Base-by-base conservation (phyloP, 1,140 invertebrate genomes). In the Gonatopus flavifemur region DNA sequence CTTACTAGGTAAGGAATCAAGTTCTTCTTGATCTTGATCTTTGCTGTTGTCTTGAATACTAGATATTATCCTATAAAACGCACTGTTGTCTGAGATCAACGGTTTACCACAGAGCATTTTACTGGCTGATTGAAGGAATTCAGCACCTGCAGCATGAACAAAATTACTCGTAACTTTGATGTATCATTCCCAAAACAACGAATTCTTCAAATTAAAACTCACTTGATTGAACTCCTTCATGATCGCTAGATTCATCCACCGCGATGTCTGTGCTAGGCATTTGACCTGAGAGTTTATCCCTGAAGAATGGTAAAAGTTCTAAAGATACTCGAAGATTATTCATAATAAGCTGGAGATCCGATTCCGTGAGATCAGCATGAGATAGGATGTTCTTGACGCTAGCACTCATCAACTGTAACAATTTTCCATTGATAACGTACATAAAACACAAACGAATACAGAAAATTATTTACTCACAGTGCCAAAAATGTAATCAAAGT, bases 1-100 rank as follows among this genome's bases (percentile, higher is more conserved):
- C 80, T 72, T 62, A 86, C 84, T 85, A 13, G 85, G 84, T 54
- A 86, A 65, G 0, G 79, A 79, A 24, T 82, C 67, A 2, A 84
- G 64, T 52, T 83, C 81, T 5, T 49, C 60, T 3, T 71, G 49
- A n/a, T 84, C 77, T 8, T 79, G 80, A 2, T 74, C 65, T 5
- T 72, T 69, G 35, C 75, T 79, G 18, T 78, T 77, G 52, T 86
- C 84, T 44, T 81, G 68, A 0, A 80, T 67, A 33, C 74, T 76
- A 0, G 81, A 62, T 9, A 86, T 78, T 16, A 79, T 70, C 45
- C 76, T 79, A 40, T 80, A 82, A 49, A 83, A 71, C 21, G 77
- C 62, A n/a, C 74, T 76, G 3, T 70, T 55, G 15, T 72, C 63
- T 0, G 70, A 54, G 1, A 72, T 66, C 55, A 86, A 76, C 2